Base-by-base conservation (phyloP, 2,113 vertebrate genomes). In the Malurus alboscapulatus region DNA sequence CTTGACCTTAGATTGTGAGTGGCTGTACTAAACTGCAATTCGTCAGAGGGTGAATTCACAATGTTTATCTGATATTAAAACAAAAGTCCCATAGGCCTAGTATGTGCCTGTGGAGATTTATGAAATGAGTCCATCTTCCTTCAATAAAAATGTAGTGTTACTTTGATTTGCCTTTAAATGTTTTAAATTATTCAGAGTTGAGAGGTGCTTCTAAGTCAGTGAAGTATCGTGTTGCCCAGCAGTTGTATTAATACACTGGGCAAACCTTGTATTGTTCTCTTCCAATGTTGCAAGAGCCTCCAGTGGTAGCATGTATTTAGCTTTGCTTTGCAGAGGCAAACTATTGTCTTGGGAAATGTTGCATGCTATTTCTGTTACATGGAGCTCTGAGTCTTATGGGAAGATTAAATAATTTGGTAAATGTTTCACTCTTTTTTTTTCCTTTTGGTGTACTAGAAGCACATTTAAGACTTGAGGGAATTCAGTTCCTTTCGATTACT, bases 1-100 rank as follows among this genome's bases (percentile, higher is more conserved):
- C 85, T 82, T 94, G 82, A 84, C 78, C 71, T 93, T 87, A 55
- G 21, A 47, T 5, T 94, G 65, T 83, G 88, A 84, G 82, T 38
- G 68, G 17, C 58, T 82, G 26, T 53, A 44, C 71, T 90, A 44
- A 85, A 76, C 34, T 66, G 47, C 38, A 55, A 1, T 85, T 93
- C 0, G 0, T 94, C 71, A 58, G 54, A 72, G 71, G 8, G 10
- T 21, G 26, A 91, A 58, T 85, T 79, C 78, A 79, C 90, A 87
- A 96, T 87, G 51, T 80, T 90, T 92, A 29, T 77, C 48, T 80
- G 48, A 27, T 74, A 45, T 2, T 51, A 34, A 45, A 88, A 65
- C 17, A 87, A 13, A 57, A 81, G 4, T 0, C 17, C 1, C 26
- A 36, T 50, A 50, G 36, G 29, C 77, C 72, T 73, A 36, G 12